These are phyloP conservation scores for Dusona sp. DNA, from an alignment of 2,888 invertebrate species.

Conservation along the genomic window DNA sequence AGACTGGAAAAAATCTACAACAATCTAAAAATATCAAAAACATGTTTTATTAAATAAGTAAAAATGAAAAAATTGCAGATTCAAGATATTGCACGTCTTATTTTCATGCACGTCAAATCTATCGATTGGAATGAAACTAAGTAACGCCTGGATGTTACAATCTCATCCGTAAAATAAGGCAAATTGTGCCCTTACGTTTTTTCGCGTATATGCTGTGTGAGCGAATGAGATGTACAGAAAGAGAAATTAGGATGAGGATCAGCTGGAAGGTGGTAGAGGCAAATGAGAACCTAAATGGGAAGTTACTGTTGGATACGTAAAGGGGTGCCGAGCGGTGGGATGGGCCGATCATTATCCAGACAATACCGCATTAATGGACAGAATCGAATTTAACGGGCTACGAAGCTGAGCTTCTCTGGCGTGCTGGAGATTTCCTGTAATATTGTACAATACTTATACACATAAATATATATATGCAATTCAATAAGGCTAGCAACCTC, in stretches of 20 bases:
- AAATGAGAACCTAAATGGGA: slow-evolving; percentile 57
- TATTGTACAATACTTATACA: slow-evolving; percentile 21
- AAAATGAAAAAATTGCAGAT: background rate
- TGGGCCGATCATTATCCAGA: slow-evolving; percentile 79
- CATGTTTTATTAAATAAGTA: background rate
- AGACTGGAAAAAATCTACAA: too few relatives aligned
- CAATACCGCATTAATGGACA: slow-evolving; percentile 83
- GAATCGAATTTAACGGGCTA: slow-evolving; percentile 82
- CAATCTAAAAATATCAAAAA: background rate
- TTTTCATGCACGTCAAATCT: background rate
- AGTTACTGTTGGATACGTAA: slow-evolving; percentile 36
- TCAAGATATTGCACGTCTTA: background rate
- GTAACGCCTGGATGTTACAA: background rate
- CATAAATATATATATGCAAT: background rate
- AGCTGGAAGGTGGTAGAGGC: slow-evolving; percentile 63
- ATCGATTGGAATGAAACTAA: background rate
- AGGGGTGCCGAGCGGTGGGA: slow-evolving; percentile 43
- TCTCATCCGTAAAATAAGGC: background rate
- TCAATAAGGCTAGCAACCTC: slow-evolving; percentile 13
- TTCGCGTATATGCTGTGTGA: background rate
- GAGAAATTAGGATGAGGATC: slow-evolving; percentile 70
- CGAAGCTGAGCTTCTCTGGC: slow-evolving; percentile 70
- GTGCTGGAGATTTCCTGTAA: slow-evolving; percentile 40
- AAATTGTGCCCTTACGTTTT: background rate
- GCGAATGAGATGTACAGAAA: slow-evolving; percentile 26